Evolutionary conservation across 2,888 invertebrate genomes (phyloP).

Genomic region (Andricus curvator): DNA sequence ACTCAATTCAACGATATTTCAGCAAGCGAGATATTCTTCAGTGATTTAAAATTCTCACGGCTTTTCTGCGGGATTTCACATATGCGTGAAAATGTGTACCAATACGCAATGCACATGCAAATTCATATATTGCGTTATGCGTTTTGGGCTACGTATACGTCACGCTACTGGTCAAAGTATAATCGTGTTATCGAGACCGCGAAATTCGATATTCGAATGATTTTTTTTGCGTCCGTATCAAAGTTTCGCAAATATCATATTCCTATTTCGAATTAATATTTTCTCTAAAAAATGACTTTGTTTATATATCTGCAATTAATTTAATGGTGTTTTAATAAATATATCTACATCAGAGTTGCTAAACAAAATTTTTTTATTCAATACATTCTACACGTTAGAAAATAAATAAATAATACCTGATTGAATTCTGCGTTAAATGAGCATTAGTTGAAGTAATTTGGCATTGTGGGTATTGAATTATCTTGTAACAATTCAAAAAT

Average conservation of each 20-base stretch:
- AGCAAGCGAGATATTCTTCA: conserved; percentile 16
- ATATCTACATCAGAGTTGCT: too few relatives aligned
- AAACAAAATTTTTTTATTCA: too few relatives aligned
- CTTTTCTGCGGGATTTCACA: conserved; percentile 22
- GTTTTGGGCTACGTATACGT: background rate
- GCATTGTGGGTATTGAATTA: too few relatives aligned
- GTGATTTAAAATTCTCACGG: conserved; percentile 13
- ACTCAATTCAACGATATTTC: background rate
- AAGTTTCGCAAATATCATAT: background rate
- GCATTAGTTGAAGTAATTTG: too few relatives aligned
- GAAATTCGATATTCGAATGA: conserved; percentile 18
- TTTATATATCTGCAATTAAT: too few relatives aligned
- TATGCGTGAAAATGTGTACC: background rate
- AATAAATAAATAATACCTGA: too few relatives aligned
- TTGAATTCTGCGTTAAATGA: too few relatives aligned
- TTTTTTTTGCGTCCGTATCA: background rate
- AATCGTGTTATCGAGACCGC: conserved; percentile 17
- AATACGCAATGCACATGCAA: background rate
- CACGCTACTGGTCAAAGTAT: conserved; percentile 26
- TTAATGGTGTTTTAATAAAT: too few relatives aligned
- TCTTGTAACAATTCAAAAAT: too few relatives aligned
- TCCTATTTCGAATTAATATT: background rate
- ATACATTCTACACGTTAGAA: too few relatives aligned
- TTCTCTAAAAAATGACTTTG: background rate
- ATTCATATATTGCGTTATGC: background rate